phyloP scores from a whole-genome alignment of 2,888 invertebrate species.

The Anarsia innoxiella region DNA sequence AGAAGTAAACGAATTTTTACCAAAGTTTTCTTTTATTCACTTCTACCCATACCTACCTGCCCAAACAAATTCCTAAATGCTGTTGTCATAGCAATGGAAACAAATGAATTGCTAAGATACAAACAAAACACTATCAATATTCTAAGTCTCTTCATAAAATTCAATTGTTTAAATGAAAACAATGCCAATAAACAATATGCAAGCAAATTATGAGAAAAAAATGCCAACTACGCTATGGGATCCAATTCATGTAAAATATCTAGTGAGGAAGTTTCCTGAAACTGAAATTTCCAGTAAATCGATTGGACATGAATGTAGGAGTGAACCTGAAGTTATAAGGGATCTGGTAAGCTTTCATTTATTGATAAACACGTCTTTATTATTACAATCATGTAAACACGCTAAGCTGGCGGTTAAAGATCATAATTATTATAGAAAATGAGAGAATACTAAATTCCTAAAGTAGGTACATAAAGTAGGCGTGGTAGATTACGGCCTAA shows the following conservation, averaged over 20 bases:
- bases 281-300: slow-evolving; percentile 45
- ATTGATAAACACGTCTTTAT: too few relatives aligned
- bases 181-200: slow-evolving; percentile 24
- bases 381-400: too few relatives aligned
- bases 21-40: too few relatives aligned
- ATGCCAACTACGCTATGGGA: slow-evolving; percentile 40
- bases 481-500: too few relatives aligned
- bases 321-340: slow-evolving; percentile 39
- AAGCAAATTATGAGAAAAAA: slow-evolving; percentile 47
- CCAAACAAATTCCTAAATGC: not conserved
- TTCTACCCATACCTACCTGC: too few relatives aligned
- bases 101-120: slow-evolving; percentile 5
- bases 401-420: too few relatives aligned
- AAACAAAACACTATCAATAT: slow-evolving; percentile 1
- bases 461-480: not conserved
- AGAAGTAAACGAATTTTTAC: slow-evolving; percentile 69
- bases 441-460: not conserved
- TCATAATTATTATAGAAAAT: too few relatives aligned
- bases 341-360: slow-evolving; percentile 41
- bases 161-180: too few relatives aligned
- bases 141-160: too few relatives aligned
- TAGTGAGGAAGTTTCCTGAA: slow-evolving; percentile 40
- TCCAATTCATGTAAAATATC: slow-evolving; percentile 43
- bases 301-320: slow-evolving; percentile 38
- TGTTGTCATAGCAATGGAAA: slow-evolving; percentile 3